Base-by-base conservation (phyloP, 2,888 invertebrate genomes). In the Ormyrus rosae region DNA sequence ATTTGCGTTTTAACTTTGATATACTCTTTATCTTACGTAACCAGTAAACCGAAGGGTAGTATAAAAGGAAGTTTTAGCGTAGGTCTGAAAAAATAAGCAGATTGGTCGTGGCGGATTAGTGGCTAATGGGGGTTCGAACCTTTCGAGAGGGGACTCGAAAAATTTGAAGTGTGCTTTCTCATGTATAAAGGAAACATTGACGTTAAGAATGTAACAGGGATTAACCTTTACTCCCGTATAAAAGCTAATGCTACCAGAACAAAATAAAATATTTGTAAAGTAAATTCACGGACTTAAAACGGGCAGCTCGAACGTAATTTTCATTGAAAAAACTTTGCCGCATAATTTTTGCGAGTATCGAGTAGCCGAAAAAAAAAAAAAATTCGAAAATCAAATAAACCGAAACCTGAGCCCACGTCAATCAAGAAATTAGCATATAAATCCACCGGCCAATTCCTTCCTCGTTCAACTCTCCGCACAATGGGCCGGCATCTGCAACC, bases 21-120 rank as follows among this genome's bases (percentile, higher is more conserved):
- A 58, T 58, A 67, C 64, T 55, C 13, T 46, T 71, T 11, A 65
- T 65, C 56, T 65, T 13, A 7, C 13, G 45, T 11, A 68, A 19
- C 48, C 72, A 45, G 68, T 48, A 19, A 60, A 68, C 10, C 51
- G 10, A n/a, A 45, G 74, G 79, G 74, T 60, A 10, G 55, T 55
- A 55, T 65, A 48, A 69, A 72, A 68, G 76, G 56, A 56, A 53
- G 65, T 71, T 51, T 81, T 74, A 68, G 78, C 83, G 78, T 82
- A 81, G 83, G 82, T 69, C 80, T 51, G 81, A 83, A 84, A 82
- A 76, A 79, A 65, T 84, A 85, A 85, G 80, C 83, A 82, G 83
- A 81, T 70, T 81, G 83, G 76, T 82, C 70, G 82, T 60, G 85
- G 82, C 71, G 76, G 84, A 83, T 84, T 84, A 82, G 70, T 60